Percentiles rank a stretch among this genome's conserved stretches.
Evolutionary conservation across 2,888 invertebrate genomes (phyloP).

Genomic region (Oegoconia quadripuncta): DNA sequence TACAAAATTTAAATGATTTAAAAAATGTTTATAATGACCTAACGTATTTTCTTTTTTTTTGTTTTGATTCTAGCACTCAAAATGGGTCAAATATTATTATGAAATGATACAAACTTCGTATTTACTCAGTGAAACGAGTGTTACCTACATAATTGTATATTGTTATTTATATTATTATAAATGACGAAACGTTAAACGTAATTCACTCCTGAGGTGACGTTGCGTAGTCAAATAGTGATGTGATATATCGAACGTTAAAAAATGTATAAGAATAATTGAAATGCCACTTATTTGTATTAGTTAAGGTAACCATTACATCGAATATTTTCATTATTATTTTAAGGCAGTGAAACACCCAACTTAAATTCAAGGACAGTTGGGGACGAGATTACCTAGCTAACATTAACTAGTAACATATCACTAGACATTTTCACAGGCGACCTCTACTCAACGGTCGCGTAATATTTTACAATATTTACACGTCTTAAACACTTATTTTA

Average conservation of each 20-base stretch:
- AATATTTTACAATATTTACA: slow-evolving; percentile 77
- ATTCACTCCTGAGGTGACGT: slow-evolving; percentile 11
- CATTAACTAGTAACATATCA: slow-evolving; percentile 73
- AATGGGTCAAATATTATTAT: too few species aligned
- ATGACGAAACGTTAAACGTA: slow-evolving; percentile 25
- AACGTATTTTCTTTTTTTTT: too few species aligned
- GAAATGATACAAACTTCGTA: too few species aligned
- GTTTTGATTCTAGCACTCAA: too few species aligned
- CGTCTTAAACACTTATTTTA: slow-evolving; percentile 64
- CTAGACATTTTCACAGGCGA: slow-evolving; percentile 75
- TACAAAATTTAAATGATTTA: too few species aligned
- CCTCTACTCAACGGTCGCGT: slow-evolving; percentile 70
- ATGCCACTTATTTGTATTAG: slow-evolving; percentile 70
- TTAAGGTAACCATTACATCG: slow-evolving; percentile 69
- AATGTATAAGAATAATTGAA: slow-evolving; percentile 50
- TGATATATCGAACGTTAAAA: slow-evolving; percentile 45
- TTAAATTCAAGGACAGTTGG: slow-evolving; percentile 76
- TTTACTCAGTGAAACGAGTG: too few species aligned
- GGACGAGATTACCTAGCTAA: slow-evolving; percentile 79
- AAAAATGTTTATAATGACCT: too few species aligned
- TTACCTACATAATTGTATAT: too few species aligned
- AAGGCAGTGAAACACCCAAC: slow-evolving; percentile 80
- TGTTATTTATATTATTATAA: slow-evolving; percentile 10
- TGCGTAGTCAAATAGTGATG: slow-evolving; percentile 22
- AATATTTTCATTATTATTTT: slow-evolving; percentile 66